phyloP scores from a whole-genome alignment of 2,888 invertebrate species.

The Drosophila neoperkinsi region DNA sequence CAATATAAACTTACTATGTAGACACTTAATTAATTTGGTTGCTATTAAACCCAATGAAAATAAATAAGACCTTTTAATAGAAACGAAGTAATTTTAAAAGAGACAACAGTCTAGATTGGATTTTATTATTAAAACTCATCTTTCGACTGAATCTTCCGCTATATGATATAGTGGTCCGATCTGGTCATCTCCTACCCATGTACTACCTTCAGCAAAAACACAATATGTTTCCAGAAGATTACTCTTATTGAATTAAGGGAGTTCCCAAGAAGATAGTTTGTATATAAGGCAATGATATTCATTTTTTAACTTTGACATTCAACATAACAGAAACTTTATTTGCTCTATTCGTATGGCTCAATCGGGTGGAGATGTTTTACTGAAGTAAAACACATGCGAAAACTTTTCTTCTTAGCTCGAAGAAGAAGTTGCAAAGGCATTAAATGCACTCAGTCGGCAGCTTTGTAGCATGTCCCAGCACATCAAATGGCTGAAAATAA shows the following conservation, averaged over 20 bases:
- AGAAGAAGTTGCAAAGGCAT: neutral
- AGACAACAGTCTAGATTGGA: neutral
- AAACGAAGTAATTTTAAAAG: neutral
- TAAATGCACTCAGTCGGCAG: neutral
- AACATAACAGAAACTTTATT: neutral
- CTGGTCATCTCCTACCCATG: neutral
- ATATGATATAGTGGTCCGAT: neutral
- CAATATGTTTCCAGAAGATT: neutral
- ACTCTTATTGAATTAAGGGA: neutral
- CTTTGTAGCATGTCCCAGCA: neutral
- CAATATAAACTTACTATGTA: no score
- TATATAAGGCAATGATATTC: neutral
- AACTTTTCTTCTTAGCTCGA: neutral
- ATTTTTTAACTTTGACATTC: neutral
- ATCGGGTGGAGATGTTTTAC: neutral
- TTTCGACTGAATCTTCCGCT: neutral
- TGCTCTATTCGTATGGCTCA: neutral
- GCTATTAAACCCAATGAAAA: neutral
- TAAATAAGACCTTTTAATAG: neutral
- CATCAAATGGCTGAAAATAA: slow-evolving; percentile 21
- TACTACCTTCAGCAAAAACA: neutral
- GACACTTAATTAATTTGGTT: no score
- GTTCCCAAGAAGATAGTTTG: neutral
- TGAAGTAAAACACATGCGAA: neutral
- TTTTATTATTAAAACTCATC: neutral